These are phyloP conservation scores for Natator depressus DNA, from an alignment of 2,113 vertebrate genomes.

Conservation along the genomic window DNA sequence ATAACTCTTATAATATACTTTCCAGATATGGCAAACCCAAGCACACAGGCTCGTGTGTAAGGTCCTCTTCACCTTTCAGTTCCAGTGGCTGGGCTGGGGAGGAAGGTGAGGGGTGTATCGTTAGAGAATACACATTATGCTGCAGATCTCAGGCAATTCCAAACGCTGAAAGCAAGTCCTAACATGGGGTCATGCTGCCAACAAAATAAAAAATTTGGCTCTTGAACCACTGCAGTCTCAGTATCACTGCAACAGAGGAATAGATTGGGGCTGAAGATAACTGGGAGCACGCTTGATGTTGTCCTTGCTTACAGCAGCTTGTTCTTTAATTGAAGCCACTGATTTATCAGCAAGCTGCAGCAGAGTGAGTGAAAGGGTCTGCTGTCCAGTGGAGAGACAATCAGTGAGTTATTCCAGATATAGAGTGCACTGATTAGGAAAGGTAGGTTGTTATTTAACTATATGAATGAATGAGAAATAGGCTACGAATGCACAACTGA, in stretches of 20 bases:
- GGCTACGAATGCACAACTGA: constrained; percentile 33
- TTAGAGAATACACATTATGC: no score
- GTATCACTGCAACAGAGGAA: not conserved
- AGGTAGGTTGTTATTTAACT: not conserved
- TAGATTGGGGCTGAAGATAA: not conserved
- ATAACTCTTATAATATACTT: not conserved
- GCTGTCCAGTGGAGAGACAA: not conserved
- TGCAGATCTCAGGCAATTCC: no score
- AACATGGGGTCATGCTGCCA: no score
- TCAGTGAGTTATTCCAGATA: not conserved
- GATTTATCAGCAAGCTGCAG: not conserved
- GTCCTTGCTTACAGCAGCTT: not conserved
- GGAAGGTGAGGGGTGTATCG: no score
- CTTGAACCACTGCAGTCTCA: no score
- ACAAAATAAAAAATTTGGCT: not conserved
- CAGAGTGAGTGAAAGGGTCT: not conserved
- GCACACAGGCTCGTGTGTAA: no score
- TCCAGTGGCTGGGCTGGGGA: no score
- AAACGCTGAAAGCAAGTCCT: no score
- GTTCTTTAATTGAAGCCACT: not conserved
- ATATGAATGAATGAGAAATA: not conserved
- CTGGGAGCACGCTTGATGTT: not conserved
- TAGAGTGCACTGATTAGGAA: not conserved
- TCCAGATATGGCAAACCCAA: not conserved
- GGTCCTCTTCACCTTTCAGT: no score